Conservation (phyloP, 2,797 vertebrate species). For the Allobates femoralis region DNA sequence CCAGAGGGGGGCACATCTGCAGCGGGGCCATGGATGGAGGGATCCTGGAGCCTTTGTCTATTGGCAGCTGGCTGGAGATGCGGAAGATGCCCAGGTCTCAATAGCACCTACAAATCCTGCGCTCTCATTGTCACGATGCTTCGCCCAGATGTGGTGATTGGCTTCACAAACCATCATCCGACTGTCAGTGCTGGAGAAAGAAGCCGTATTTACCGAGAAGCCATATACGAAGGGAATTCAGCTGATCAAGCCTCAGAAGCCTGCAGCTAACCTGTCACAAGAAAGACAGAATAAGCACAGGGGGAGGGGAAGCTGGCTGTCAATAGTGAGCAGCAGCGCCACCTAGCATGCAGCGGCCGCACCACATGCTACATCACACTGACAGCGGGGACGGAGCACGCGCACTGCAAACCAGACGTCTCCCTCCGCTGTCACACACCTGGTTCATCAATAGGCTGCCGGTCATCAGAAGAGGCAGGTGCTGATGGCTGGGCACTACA, state of each 20-base stretch:
- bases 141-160: conserved; percentile 21
- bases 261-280: conserved; percentile 48
- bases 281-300: conserved; percentile 36
- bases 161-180: conserved; percentile 16
- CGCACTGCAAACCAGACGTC: too few relatives aligned
- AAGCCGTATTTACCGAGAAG: neutral
- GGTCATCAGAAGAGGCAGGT: too few relatives aligned
- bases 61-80: neutral
- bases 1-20: neutral
- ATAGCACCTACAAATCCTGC: neutral
- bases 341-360: conserved; percentile 4
- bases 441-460: too few relatives aligned
- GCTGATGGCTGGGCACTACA: too few relatives aligned
- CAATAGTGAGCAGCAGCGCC: conserved; percentile 11
- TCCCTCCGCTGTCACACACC: too few relatives aligned
- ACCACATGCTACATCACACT: too few relatives aligned
- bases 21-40: neutral
- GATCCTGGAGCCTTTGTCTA: neutral
- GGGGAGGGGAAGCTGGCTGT: neutral
- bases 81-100: neutral
- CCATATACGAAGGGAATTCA: neutral
- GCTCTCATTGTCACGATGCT: neutral
- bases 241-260: conserved; percentile 4
- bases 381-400: too few relatives aligned
- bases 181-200: neutral